Evolutionary conservation across 2,888 invertebrate species (phyloP).

Genomic region (Mellilla xanthometata): DNA sequence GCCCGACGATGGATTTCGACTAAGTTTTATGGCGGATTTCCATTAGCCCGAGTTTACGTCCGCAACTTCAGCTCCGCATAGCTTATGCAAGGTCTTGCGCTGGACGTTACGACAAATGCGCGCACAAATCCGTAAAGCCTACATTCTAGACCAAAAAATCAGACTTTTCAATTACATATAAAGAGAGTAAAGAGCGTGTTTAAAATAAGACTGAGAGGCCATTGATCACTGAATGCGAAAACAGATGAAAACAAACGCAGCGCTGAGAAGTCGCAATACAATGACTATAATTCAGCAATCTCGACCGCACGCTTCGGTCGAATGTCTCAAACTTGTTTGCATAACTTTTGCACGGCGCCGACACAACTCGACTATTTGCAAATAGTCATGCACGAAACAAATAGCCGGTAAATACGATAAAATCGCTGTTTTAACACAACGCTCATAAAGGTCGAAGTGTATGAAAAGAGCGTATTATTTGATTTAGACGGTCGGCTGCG

Average conservation of each 20-base stretch:
- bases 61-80: conserved; percentile 14
- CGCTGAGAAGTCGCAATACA: conserved; percentile 21
- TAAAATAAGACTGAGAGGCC: conserved; percentile 6
- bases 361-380: conserved; percentile 24
- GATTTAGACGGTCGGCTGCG: conserved; percentile 32
- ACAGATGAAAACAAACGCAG: conserved; percentile 26
- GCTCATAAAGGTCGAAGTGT: conserved; percentile 32
- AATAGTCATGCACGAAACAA: conserved; percentile 28
- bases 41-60: conserved; percentile 28
- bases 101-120: conserved; percentile 1
- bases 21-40: conserved; percentile 33
- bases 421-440: conserved; percentile 27
- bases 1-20: conserved; percentile 29
- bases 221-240: conserved; percentile 25
- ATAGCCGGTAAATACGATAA: conserved; percentile 30
- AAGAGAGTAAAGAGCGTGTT: not conserved
- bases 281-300: conserved; percentile 30
- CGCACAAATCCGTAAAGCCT: not conserved
- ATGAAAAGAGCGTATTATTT: conserved; percentile 33
- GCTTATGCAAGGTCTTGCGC: conserved; percentile 11
- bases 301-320: conserved; percentile 29
- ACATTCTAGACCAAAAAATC: not conserved
- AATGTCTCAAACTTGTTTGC: conserved; percentile 33
- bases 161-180: conserved; percentile 8
- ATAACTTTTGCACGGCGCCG: conserved; percentile 28